phyloP scores from a whole-genome alignment of 1,140 invertebrate species.

The Halictus rubicundus region DNA sequence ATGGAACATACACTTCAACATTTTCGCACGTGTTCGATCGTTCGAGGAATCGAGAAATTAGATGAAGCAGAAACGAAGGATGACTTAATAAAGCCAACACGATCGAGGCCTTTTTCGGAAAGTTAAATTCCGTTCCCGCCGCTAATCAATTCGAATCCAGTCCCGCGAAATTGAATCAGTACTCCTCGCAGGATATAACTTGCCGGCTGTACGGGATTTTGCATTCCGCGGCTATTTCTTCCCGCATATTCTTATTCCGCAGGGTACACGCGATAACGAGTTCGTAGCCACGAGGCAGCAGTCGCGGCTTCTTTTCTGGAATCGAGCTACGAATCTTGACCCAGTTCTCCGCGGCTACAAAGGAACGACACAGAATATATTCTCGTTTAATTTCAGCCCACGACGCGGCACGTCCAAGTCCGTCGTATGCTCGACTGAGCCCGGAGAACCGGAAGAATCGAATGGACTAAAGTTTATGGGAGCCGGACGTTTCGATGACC shows the following conservation, averaged over 20 bases:
- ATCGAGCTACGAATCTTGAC: conserved; percentile 43
- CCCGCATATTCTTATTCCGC: conserved; percentile 34
- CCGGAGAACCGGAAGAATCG: conserved; percentile 42
- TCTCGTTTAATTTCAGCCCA: conserved; percentile 45
- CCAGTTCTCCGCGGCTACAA: conserved; percentile 27
- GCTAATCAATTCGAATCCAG: conserved; percentile 27
- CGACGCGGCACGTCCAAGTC: conserved; percentile 19
- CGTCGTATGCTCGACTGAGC: neutral
- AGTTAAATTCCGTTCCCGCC: neutral
- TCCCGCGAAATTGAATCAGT: neutral
- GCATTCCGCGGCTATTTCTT: conserved; percentile 8
- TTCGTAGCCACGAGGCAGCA: conserved; percentile 19
- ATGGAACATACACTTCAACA: neutral
- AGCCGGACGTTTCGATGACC: conserved; percentile 15
- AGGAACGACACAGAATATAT: conserved; percentile 28
- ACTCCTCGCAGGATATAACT: neutral
- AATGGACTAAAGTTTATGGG: conserved; percentile 45
- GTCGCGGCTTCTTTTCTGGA: conserved; percentile 35
- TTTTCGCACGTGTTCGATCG: neutral
- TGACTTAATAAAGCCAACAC: neutral
- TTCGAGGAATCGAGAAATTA: too few relatives aligned
- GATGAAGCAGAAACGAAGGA: too few relatives aligned
- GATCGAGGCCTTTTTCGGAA: neutral
- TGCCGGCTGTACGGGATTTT: neutral
- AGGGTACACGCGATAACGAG: conserved; percentile 37